Evolutionary conservation across 2,888 invertebrate genomes (phyloP), one percentile per base, ranked within the genome.

Genomic region (Lasioglossum malachurum): DNA sequence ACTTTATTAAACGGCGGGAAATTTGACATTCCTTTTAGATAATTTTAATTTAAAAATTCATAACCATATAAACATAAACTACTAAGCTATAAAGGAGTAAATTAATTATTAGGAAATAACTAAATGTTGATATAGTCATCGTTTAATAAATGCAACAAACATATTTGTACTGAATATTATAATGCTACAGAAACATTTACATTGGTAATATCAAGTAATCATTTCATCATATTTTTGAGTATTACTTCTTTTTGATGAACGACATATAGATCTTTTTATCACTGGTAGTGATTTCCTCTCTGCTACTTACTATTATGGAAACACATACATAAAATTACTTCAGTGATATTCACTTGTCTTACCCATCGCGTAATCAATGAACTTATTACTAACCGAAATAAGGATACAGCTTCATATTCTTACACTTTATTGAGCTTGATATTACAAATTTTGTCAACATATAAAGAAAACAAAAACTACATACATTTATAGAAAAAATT

Each of bases 401-500:
- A 64, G 31, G 16, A 64, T 31, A 14, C 7, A 57, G n/a, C 57
- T 64, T 64, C 31, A 64, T 27, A 14, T n/a, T 27, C 27, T 38
- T 69, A 67, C 10, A 35, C 23, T 67, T 67, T 67, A 67, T 67
- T 67, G 38, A 67, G 23, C 23, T 67, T 38, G 35, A 69, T 38
- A 69, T 69, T 38, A 69, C 23, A 38, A 38, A 23, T 38, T 35
- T 19, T 23, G 1, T 23, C 31, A 23, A 67, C 10, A 64, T 64
- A 16, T 31, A 64, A 64, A 38, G 19, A 23, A 46, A 44, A 38
- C 31, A 16, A 1, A 85, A 35, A 2, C 72, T 2, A 44, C 46
- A 80, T 60, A 71, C 44, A 69, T 41, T 46, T 60, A 16, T 67
- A 49, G 12, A 78, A 64, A 78, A 82, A 69, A 41, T 35, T 16